Percentiles rank a stretch among this genome's conserved stretches.
phyloP scores from a whole-genome alignment of 2,113 vertebrate genomes.

The Nothoprocta pentlandii region DNA sequence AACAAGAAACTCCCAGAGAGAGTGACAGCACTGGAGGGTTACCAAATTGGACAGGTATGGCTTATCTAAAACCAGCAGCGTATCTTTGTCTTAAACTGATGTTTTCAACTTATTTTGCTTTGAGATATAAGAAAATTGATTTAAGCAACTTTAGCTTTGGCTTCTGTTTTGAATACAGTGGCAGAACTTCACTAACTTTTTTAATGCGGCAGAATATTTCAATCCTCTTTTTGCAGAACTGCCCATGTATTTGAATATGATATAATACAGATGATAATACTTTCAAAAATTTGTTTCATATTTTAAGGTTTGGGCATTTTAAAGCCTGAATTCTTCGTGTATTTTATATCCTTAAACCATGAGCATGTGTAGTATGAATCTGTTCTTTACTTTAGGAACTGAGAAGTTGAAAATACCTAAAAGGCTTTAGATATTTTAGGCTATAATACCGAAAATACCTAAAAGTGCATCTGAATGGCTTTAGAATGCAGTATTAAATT shows the following conservation, averaged over 20 bases:
- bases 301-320: neutral
- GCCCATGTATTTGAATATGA: neutral
- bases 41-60: slow-evolving; percentile 87
- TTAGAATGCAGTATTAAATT: neutral
- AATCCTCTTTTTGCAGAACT: neutral
- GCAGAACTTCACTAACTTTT: neutral
- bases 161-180: neutral
- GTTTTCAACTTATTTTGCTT: neutral
- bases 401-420: neutral
- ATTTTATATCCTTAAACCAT: neutral
- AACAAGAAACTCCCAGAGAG: slow-evolving; percentile 88
- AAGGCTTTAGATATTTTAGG: neutral
- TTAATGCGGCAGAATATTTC: neutral
- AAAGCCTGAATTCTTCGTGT: neutral
- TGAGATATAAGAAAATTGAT: neutral
- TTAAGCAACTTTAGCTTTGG: neutral
- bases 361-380: neutral
- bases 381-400: neutral
- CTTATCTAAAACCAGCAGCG: neutral
- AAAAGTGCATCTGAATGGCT: neutral
- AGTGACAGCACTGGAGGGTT: slow-evolving; percentile 85
- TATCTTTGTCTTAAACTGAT: neutral
- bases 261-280: neutral
- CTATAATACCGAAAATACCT: neutral
- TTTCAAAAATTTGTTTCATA: neutral